Percentiles rank a stretch among this genome's conserved stretches.
phyloP scores from a whole-genome alignment of 2,888 invertebrate species.

The Rosalia funebris region DNA sequence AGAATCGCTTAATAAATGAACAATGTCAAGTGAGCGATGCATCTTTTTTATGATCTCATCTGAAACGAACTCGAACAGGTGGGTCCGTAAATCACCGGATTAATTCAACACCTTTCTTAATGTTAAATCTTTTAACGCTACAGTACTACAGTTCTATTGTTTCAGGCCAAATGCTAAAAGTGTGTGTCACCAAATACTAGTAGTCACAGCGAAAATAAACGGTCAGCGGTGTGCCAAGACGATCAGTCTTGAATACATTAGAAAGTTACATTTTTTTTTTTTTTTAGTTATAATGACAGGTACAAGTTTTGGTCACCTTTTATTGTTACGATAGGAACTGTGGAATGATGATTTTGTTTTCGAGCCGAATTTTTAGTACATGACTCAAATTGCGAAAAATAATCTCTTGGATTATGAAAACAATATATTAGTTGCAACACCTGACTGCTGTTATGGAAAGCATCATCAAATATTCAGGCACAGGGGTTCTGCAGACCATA shows the following conservation, averaged over 20 bases:
- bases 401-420: too few relatives aligned
- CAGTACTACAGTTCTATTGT: slow-evolving; percentile 16
- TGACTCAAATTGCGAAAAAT: too few relatives aligned
- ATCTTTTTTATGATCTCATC: slow-evolving; percentile 21
- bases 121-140: slow-evolving; percentile 11
- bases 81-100: slow-evolving; percentile 14
- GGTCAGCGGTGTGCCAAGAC: slow-evolving; percentile 3
- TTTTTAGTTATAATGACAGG: slow-evolving; percentile 13
- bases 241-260: slow-evolving; percentile 12
- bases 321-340: too few relatives aligned
- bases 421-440: too few relatives aligned
- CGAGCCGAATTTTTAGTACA: too few relatives aligned
- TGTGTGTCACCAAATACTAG: slow-evolving; percentile 11
- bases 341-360: too few relatives aligned
- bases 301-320: slow-evolving; percentile 3
- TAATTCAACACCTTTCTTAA: slow-evolving; percentile 8
- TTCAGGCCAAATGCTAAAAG: slow-evolving; percentile 14
- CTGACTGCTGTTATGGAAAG: too few relatives aligned
- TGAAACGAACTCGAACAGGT: slow-evolving; percentile 16
- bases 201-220: slow-evolving; percentile 9
- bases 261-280: slow-evolving; percentile 15
- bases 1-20: slow-evolving; percentile 16
- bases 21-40: slow-evolving; percentile 15
- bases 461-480: too few relatives aligned
- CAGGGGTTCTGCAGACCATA: too few relatives aligned